Evolutionary conservation across 2,888 invertebrate genomes (phyloP).

Genomic region (Apodemia mormo): DNA sequence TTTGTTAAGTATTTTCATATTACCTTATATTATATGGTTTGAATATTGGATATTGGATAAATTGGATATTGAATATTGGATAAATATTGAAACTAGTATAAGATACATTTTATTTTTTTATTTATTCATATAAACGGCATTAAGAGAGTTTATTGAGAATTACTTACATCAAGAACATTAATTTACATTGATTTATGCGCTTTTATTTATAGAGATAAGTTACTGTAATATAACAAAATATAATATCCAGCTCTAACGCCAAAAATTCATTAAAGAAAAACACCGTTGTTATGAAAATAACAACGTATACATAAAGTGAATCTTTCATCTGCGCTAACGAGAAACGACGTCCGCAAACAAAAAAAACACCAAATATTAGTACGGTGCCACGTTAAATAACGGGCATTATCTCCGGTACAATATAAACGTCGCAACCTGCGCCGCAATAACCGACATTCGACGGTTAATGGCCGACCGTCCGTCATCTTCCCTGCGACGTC

Average conservation of each 20-base stretch:
- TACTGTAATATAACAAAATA: constrained; percentile 1
- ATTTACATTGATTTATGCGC: no score
- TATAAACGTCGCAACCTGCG: constrained; percentile 63
- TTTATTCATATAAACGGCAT: no score
- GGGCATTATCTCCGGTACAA: constrained; percentile 66
- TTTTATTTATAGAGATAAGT: neutral
- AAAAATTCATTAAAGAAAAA: constrained; percentile 33
- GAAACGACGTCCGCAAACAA: constrained; percentile 54
- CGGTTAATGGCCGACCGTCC: constrained; percentile 62
- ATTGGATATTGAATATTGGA: no score
- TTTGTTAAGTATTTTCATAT: no score
- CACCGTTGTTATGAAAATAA: constrained; percentile 32
- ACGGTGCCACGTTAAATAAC: constrained; percentile 62
- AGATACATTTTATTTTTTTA: no score
- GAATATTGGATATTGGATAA: no score
- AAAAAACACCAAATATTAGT: constrained; percentile 65
- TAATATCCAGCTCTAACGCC: constrained; percentile 16
- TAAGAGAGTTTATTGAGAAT: no score
- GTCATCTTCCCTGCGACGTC: constrained; percentile 48
- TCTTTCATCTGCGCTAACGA: constrained; percentile 48
- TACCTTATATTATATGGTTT: no score
- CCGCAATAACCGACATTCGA: constrained; percentile 61
- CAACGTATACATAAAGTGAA: constrained; percentile 39
- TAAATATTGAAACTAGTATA: no score
- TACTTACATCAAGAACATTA: no score